Percentiles rank a stretch among this genome's conserved stretches.
Evolutionary conservation across 2,888 invertebrate species (phyloP).

Genomic region (Trachelus iudaicus): DNA sequence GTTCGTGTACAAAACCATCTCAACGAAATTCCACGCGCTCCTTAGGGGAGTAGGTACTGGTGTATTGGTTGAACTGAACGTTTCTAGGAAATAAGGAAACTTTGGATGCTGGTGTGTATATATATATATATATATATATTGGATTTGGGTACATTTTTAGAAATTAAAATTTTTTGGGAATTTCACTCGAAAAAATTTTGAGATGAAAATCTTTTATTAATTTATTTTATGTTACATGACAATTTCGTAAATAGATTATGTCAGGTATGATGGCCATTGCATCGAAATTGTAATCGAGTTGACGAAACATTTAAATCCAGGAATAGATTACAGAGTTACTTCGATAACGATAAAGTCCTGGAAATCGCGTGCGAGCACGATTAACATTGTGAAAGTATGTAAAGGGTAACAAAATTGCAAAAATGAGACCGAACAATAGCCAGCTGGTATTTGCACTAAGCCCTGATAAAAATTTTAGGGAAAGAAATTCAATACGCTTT

Average conservation of each 20-base stretch:
- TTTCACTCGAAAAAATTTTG: background rate
- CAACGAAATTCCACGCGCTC: background rate
- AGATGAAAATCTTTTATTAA: background rate
- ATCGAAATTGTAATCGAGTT: background rate
- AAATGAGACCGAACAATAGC: background rate
- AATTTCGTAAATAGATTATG: background rate
- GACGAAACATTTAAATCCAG: background rate
- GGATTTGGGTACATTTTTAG: too few relatives aligned
- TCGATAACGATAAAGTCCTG: background rate
- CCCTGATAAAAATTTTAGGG: background rate
- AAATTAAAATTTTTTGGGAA: background rate
- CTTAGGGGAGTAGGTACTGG: background rate
- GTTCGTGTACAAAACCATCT: background rate
- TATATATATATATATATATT: too few relatives aligned
- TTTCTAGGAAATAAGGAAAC: background rate
- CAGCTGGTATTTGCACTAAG: background rate
- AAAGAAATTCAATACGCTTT: background rate
- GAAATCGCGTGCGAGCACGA: background rate
- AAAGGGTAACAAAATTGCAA: background rate
- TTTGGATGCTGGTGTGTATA: too few relatives aligned
- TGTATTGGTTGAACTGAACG: background rate
- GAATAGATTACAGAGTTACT: background rate
- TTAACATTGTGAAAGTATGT: background rate
- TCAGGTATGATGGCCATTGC: background rate
- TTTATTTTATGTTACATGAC: background rate